Base-by-base conservation (phyloP, 2,888 invertebrate genomes). In the Acanthosepion lycidas region DNA sequence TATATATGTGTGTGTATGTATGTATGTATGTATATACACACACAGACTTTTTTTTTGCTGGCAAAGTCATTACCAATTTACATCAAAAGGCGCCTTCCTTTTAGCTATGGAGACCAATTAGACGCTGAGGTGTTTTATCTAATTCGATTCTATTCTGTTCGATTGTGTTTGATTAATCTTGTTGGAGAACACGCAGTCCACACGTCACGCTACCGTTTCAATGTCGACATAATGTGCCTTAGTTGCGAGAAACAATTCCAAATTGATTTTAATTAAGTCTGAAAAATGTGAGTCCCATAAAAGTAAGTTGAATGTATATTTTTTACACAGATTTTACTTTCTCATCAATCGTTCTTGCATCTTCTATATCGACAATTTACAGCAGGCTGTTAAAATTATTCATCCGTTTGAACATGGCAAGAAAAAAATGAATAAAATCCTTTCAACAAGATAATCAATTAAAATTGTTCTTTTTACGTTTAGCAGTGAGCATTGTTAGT, bases 81-180 rank as follows among this genome's bases (percentile, higher is more conserved):
- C 78, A n/a, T 78, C n/a, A 78, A 78, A 78, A 78, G 78, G 78
- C n/a, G 78, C 78, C 78, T 78, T 78, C n/a, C n/a, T 78, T 78
- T n/a, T n/a, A n/a, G n/a, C 33, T 12, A 78, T 78, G 78, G 78
- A 78, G 33, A 78, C 78, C 78, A 78, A 78, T 78, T 78, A 78
- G 12, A 33, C n/a, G 78, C 78, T 78, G 78, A n/a, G n/a, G n/a
- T 33, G 78, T 78, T 78, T 78, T 78, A 78, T 78, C 78, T 78
- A 78, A 78, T 78, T 78, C 78, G 78, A 78, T 78, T 78, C n/a
- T 33, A 33, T 78, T 78, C 78, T 33, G n/a, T 18, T n/a, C n/a
- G 78, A 78, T 78, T 78, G 64, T 64, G 78, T 78, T 78, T 78
- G 78, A 78, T 78, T 78, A 33, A 78, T 78, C 78, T n/a, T 33